Evolutionary conservation across 2,113 vertebrate genomes (phyloP).

Genomic region (Phoxinus phoxinus): DNA sequence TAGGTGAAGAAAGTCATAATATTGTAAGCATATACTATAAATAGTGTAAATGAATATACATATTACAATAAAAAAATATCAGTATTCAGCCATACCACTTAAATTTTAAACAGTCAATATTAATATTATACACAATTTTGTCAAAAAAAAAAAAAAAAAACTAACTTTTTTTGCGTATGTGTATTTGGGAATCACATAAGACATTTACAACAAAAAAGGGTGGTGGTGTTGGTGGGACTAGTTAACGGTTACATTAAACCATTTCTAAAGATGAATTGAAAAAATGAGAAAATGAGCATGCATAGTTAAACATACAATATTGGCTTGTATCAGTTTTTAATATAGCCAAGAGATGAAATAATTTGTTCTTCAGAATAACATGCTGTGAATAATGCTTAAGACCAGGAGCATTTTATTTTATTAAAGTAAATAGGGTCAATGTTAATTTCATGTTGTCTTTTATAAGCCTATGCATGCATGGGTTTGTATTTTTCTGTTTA

Average conservation of each 20-base stretch:
- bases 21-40: neutral
- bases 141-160: too few species aligned
- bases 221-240: too few species aligned
- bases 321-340: too few species aligned
- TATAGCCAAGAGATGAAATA: neutral
- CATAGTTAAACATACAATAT: too few species aligned
- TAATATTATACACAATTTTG: too few species aligned
- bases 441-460: neutral
- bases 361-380: neutral
- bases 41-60: neutral
- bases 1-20: neutral
- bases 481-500: constrained; percentile 3
- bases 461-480: neutral
- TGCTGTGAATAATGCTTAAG: neutral
- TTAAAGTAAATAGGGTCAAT: neutral
- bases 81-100: neutral
- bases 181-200: neutral
- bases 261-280: too few species aligned
- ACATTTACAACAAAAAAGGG: too few species aligned
- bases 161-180: too few species aligned
- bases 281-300: too few species aligned
- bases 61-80: neutral
- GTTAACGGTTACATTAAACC: too few species aligned
- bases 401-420: neutral
- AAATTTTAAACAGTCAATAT: neutral